Conservation (phyloP, 2,797 vertebrate species). For the Anolis apletophallus region DNA sequence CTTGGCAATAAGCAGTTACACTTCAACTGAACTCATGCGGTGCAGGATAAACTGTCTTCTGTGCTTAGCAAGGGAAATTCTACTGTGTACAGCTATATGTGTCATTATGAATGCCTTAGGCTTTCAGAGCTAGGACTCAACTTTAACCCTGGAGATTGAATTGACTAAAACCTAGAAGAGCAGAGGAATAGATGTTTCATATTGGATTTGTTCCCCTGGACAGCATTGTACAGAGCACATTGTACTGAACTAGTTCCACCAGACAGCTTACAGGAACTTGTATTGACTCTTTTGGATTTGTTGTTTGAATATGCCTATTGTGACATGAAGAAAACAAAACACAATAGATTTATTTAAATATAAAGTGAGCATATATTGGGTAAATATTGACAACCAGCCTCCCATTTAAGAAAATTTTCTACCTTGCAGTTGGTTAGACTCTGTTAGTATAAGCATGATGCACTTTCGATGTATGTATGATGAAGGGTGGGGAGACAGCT, state of each 20-base stretch:
- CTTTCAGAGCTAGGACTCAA: background rate
- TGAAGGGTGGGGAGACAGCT: background rate
- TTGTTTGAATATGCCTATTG: background rate
- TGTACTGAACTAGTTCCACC: background rate
- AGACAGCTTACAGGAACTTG: background rate
- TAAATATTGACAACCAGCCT: background rate
- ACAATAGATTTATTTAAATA: background rate
- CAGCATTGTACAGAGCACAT: background rate
- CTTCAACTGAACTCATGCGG: background rate
- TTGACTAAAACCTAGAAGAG: background rate
- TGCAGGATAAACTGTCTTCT: background rate
- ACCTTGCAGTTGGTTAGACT: background rate
- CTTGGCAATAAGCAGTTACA: background rate
- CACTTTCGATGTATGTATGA: background rate
- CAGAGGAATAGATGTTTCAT: background rate
- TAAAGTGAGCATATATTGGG: background rate
- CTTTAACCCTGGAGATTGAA: background rate
- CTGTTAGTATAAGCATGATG: background rate
- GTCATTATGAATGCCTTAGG: background rate
- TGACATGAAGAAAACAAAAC: background rate
- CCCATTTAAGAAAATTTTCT: background rate
- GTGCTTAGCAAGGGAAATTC: background rate
- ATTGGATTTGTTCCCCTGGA: background rate
- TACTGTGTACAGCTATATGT: background rate
- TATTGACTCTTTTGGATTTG: background rate